Evolutionary conservation across 2,113 vertebrate species (phyloP), one percentile per base, ranked within the genome.

Genomic region (Orcinus orca): DNA sequence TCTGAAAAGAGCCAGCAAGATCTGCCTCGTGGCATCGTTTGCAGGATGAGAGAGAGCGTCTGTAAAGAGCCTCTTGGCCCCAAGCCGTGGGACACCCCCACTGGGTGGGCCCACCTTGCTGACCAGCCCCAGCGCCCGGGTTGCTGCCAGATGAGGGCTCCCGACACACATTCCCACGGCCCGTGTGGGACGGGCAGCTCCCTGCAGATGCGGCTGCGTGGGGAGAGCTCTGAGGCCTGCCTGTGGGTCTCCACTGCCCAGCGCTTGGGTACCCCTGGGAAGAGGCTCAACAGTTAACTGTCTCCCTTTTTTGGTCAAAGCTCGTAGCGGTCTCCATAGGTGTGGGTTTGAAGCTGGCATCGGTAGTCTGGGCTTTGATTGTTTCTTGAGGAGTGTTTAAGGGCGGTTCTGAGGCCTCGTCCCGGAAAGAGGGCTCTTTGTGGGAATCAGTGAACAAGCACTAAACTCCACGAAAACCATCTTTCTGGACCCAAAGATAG

Each of bases 71-170:
- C 68, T 79, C 50, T 33, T 13, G 50, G 50, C 50, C 76, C 47
- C 76, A 55, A 53, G 50, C 47, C 47, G 2, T 21, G 47, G 31
- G 10, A 77, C 18, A 33, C 33, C 31, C 29, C 31, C 74, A 79
- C n/a, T 0, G 3, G 47, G 31, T n/a, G 31, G 60, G 14, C 41
- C 79, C 41, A 9, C 17, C 63, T 85, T 11, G 33, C 36, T 33
- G 5, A 33, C 50, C 0, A 2, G 60, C 47, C 47, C 25, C 7
- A 9, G 50, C 3, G n/a, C 15, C 50, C 0, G 0, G 0, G 0
- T 4, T 4, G 33, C 73, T 68, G 44, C n/a, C 29, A 2, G 25
- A 7, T 20, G 2, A 60, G 79, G 13, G 1, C 26, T 13, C 2
- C 53, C 15, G 25, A 20, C 33, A 21, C 8, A 18, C 50, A n/a